phyloP scores from a whole-genome alignment of 2,888 invertebrate genomes.

The Apotomis turbidana region DNA sequence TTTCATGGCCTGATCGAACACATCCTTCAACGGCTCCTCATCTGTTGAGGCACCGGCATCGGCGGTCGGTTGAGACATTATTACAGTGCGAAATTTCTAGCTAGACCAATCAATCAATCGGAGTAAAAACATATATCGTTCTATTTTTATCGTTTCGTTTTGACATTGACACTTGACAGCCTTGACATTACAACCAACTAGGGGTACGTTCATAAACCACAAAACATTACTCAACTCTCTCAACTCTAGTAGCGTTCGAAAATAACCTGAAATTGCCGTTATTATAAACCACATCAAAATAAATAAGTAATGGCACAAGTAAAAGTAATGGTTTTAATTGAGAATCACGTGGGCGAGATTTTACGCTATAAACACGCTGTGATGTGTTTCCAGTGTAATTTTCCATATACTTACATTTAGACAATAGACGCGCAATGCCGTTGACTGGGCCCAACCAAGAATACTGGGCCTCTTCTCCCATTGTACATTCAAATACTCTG shows the following conservation, averaged over 20 bases:
- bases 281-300: too few species aligned
- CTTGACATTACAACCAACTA: neutral
- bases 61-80: slow-evolving; percentile 53
- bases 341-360: too few species aligned
- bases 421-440: too few species aligned
- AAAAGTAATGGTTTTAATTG: too few species aligned
- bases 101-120: slow-evolving; percentile 22
- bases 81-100: slow-evolving; percentile 33
- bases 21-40: slow-evolving; percentile 64
- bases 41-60: slow-evolving; percentile 62
- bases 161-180: neutral
- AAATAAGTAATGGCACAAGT: too few species aligned
- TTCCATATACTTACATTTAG: too few species aligned
- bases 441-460: too few species aligned
- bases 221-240: neutral
- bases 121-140: neutral
- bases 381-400: too few species aligned
- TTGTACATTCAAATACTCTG: too few species aligned
- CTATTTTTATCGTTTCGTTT: neutral
- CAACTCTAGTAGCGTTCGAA: neutral
- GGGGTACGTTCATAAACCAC: neutral
- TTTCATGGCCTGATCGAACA: slow-evolving; percentile 89
- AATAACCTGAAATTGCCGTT: neutral
- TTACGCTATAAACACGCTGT: too few species aligned
- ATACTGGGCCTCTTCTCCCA: too few species aligned